A percentile compares a stretch with the other conserved stretches of the same genome.
phyloP scores from a whole-genome alignment of 2,888 invertebrate species.

The Sesia apiformis region DNA sequence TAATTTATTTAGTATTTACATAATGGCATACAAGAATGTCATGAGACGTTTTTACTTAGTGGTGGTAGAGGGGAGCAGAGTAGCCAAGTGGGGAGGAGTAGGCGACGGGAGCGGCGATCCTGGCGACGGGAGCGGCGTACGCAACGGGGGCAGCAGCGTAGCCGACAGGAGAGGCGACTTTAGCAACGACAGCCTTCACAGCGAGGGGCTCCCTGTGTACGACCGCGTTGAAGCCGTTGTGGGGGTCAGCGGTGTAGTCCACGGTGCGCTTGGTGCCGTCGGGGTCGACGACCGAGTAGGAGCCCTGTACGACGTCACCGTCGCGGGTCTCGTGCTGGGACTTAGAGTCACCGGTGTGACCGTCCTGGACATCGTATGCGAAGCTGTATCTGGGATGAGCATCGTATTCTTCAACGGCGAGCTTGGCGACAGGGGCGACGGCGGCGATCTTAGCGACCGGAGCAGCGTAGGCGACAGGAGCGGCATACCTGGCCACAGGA shows the following conservation, averaged over 20 bases:
- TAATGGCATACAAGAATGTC: constrained; percentile 21
- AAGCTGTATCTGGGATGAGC: constrained; percentile 48
- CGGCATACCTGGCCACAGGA: constrained; percentile 31
- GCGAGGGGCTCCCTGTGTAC: constrained; percentile 58
- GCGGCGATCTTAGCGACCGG: constrained; percentile 14
- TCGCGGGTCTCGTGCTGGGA: constrained; percentile 60
- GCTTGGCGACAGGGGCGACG: constrained; percentile 5
- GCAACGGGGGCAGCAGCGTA: constrained; percentile 14
- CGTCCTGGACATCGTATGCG: constrained; percentile 66
- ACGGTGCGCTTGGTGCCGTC: constrained; percentile 67
- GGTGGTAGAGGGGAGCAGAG: constrained; percentile 30
- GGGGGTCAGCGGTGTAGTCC: constrained; percentile 65
- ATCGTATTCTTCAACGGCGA: constrained; percentile 29
- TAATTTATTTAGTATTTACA: constrained; percentile 46
- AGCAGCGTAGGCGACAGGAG: constrained; percentile 11
- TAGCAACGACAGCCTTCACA: constrained; percentile 24
- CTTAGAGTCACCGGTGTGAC: constrained; percentile 64
- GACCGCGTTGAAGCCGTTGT: constrained; percentile 69
- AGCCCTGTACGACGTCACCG: constrained; percentile 66
- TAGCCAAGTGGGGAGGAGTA: constrained; percentile 14
- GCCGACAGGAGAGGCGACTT: constrained; percentile 17
- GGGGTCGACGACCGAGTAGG: constrained; percentile 63
- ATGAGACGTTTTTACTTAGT: constrained; percentile 16
- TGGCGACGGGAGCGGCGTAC: constrained; percentile 20
- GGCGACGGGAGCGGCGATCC: constrained; percentile 16